A percentile compares a stretch with the other conserved stretches of the same genome.
phyloP scores from a whole-genome alignment of 2,113 vertebrate genomes.

The Furnarius figulus region DNA sequence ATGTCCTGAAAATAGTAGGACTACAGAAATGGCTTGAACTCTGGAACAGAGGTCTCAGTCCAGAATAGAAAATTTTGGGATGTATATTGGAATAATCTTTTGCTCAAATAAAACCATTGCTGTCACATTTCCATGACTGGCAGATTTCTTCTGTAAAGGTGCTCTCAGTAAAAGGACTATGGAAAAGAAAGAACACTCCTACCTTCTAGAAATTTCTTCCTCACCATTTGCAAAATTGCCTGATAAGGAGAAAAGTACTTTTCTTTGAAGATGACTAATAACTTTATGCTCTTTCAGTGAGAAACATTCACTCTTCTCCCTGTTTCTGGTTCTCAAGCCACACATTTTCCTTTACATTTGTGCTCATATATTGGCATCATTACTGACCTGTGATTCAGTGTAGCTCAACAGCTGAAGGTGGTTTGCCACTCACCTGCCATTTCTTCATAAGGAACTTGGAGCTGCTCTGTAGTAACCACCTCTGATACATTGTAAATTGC shows the following conservation, averaged over 20 bases:
- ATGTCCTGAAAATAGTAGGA: neutral
- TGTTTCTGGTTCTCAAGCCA: neutral
- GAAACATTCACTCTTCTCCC: neutral
- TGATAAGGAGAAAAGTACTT: neutral
- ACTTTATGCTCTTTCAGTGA: neutral
- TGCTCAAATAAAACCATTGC: neutral
- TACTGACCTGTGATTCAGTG: neutral
- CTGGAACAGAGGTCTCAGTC: neutral
- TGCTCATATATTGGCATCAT: neutral
- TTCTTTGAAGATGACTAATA: neutral
- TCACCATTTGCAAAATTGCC: neutral
- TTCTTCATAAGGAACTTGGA: neutral
- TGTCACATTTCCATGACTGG: neutral
- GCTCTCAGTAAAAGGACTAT: neutral
- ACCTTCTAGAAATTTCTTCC: neutral
- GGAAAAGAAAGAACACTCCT: neutral
- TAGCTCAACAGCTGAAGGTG: neutral
- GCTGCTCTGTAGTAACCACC: neutral
- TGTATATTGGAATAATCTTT: neutral
- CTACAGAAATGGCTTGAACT: neutral
- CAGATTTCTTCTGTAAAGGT: neutral
- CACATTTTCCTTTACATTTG: neutral
- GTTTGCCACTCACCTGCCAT: neutral
- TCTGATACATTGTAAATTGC: rapidly evolving
- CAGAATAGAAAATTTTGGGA: neutral